Conservation (phyloP, 2,113 vertebrate species). For the Orcinus orca region DNA sequence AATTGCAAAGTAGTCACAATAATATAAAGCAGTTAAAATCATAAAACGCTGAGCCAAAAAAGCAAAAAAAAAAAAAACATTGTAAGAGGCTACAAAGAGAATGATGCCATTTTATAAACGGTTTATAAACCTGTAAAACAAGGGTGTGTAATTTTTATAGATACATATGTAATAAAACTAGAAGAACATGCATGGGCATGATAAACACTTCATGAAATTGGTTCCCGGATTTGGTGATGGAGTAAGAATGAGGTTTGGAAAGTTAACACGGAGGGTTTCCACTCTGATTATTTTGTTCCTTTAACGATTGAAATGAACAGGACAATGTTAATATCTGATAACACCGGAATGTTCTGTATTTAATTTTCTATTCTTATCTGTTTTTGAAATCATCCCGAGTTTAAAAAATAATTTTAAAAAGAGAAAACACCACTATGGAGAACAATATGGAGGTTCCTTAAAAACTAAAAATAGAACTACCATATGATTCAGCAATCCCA, state of each 20-base stretch:
- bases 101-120: constrained; percentile 14
- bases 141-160: constrained; percentile 26
- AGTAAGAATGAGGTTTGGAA: not conserved
- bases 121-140: constrained; percentile 42
- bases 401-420: not conserved
- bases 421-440: not conserved
- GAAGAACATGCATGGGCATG: not conserved
- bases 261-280: not conserved
- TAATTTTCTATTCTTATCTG: not conserved
- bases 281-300: not conserved
- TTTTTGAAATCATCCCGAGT: not conserved
- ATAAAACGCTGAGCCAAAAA: not conserved
- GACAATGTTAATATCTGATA: not conserved
- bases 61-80: not conserved
- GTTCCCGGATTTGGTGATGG: not conserved
- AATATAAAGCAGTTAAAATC: not conserved
- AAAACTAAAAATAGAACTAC: not conserved
- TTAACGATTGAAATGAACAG: not conserved
- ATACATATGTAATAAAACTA: not conserved
- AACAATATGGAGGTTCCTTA: not conserved
- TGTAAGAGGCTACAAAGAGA: not conserved
- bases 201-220: not conserved
- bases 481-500: not conserved
- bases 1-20: not conserved
- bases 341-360: not conserved